phyloP scores from a whole-genome alignment of 2,797 vertebrate species.

The Gastrophryne carolinensis region DNA sequence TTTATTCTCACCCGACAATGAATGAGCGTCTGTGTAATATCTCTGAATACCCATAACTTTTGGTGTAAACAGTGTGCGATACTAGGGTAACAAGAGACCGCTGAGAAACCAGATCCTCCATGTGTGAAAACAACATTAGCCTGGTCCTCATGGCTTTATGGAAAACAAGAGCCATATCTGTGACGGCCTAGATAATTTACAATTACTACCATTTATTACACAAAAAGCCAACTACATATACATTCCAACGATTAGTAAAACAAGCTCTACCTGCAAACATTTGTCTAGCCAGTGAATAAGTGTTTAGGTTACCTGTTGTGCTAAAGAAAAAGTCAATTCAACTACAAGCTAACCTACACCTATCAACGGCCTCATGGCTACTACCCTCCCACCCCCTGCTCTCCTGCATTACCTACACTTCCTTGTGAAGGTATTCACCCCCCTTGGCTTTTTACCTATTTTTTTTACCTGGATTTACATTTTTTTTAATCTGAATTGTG shows the following conservation, averaged over 20 bases:
- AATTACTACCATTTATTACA: constrained; percentile 17
- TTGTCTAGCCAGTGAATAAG: neutral
- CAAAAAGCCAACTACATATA: constrained; percentile 17
- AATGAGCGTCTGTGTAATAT: constrained; percentile 2
- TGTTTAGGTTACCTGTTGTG: constrained; percentile 5
- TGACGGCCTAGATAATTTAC: constrained; percentile 28
- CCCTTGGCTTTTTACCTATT: too few relatives aligned
- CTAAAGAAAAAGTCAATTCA: too few relatives aligned
- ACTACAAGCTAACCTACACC: too few relatives aligned
- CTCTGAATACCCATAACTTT: constrained; percentile 4
- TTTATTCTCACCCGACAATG: constrained; percentile 3
- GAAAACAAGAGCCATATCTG: constrained; percentile 3
- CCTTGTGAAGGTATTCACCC: too few relatives aligned
- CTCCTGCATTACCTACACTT: too few relatives aligned
- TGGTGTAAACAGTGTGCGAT: constrained; percentile 5
- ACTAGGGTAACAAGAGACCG: constrained; percentile 19
- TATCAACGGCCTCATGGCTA: too few relatives aligned
- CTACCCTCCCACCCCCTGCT: too few relatives aligned
- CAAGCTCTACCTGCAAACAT: constrained; percentile 10
- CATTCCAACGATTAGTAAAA: constrained; percentile 14
- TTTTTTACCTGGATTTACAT: too few relatives aligned
- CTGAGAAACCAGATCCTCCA: constrained; percentile 22
- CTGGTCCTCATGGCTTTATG: constrained; percentile 12
- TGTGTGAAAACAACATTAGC: constrained; percentile 19
- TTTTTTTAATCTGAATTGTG: too few relatives aligned